Evolutionary conservation across 2,888 invertebrate species (phyloP).

Genomic region (Tortricodes alternella): DNA sequence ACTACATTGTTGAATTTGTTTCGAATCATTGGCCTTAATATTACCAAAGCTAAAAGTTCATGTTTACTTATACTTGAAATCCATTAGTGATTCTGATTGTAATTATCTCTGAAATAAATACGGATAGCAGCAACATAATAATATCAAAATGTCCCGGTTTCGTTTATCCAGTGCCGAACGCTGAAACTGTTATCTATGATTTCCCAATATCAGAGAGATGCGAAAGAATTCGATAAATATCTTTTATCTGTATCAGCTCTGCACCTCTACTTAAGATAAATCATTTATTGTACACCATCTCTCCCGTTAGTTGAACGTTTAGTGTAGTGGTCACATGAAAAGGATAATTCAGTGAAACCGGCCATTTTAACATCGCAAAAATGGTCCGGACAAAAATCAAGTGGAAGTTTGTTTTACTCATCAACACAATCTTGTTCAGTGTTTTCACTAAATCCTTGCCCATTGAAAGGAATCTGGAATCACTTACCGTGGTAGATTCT

Average conservation of each 20-base stretch:
- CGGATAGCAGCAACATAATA: no score
- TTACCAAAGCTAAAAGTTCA: no score
- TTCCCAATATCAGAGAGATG: slow-evolving; percentile 19
- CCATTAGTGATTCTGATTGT: no score
- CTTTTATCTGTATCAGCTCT: slow-evolving; percentile 47
- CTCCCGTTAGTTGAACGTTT: slow-evolving; percentile 43
- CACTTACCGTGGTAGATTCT: slow-evolving; percentile 6
- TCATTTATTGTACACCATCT: slow-evolving; percentile 32
- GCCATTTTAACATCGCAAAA: slow-evolving; percentile 45
- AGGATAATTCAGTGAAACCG: slow-evolving; percentile 39
- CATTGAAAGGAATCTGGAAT: neutral
- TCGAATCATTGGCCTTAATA: no score
- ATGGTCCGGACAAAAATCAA: slow-evolving; percentile 60
- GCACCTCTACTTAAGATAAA: slow-evolving; percentile 43
- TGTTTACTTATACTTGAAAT: no score
- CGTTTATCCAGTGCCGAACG: neutral
- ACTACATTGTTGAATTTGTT: no score
- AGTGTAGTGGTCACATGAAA: slow-evolving; percentile 47
- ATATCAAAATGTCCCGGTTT: no score
- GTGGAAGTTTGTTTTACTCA: slow-evolving; percentile 51
- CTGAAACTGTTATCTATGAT: slow-evolving; percentile 14
- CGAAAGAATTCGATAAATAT: slow-evolving; percentile 17
- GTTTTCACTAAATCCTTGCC: slow-evolving; percentile 53
- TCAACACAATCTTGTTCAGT: slow-evolving; percentile 44
- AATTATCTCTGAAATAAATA: no score